Evolutionary conservation across 2,888 invertebrate species (phyloP), one percentile per base, ranked within the genome.

Genomic region (Amiota minor): DNA sequence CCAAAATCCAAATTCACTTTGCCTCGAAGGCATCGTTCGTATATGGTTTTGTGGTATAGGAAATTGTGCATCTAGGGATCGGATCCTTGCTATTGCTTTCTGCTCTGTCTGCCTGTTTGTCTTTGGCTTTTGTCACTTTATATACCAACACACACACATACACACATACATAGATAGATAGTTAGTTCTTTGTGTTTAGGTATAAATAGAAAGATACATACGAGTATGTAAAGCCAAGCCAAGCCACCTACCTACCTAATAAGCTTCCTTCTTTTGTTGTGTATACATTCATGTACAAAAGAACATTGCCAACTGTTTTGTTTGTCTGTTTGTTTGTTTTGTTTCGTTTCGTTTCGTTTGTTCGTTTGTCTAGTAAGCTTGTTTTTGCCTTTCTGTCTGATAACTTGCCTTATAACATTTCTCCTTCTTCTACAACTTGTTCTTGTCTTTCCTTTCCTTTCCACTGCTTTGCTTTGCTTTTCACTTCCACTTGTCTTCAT

Each of bases 231-330:
- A 73, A 75, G 35, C 35, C n/a, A n/a, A n/a, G n/a, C n/a, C n/a
- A n/a, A n/a, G n/a, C n/a, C n/a, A n/a, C n/a, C n/a, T 6, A 35
- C 35, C 82, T 81, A 84, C 82, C 82, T 83, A 81, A 83, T 82
- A 74, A 81, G 84, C 82, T 83, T 83, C 85, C 85, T 85, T 82
- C 83, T 76, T 35, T 6, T 35, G 35, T 35, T 35, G 35, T 35
- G 6, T 35, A 35, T 23, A 23, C 23, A n/a, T n/a, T n/a, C n/a
- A n/a, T n/a, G n/a, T n/a, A 23, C 82, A 75, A 77, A 74, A 79
- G 79, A 83, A 80, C 83, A 82, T 82, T 80, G 75, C 78, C 78
- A 65, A 74, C 80, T 78, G 75, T 78, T 74, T 35, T 76, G 75
- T 79, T 72, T 77, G 74, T 77, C 73, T 73, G 70, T 55, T 46